A percentile compares a stretch with the other conserved stretches of the same genome.
phyloP scores from a whole-genome alignment of 1,140 invertebrate species.

The Glossosoma conforme region DNA sequence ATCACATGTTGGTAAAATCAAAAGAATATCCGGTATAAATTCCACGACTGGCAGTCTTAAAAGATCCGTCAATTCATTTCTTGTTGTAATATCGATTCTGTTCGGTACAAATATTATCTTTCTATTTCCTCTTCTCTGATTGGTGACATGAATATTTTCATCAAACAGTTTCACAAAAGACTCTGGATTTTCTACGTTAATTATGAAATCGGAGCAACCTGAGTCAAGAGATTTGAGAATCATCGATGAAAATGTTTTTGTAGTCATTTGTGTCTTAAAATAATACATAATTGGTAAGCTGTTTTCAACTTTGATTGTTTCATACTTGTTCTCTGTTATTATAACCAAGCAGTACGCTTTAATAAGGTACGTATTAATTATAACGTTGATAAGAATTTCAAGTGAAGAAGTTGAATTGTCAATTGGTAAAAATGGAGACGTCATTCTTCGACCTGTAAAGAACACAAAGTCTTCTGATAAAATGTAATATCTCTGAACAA shows the following conservation, averaged over 20 bases:
- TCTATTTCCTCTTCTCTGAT: conserved; percentile 25
- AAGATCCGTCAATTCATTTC: conserved; percentile 14
- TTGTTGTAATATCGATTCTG: neutral
- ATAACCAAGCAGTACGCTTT: conserved; percentile 25
- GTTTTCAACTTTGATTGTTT: neutral
- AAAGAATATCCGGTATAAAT: conserved; percentile 22
- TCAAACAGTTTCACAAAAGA: conserved; percentile 19
- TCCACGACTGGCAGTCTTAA: conserved; percentile 5
- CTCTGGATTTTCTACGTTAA: conserved; percentile 7
- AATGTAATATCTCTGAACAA: too few relatives aligned
- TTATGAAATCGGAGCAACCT: conserved; percentile 29
- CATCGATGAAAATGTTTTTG: neutral
- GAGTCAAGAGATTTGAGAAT: conserved; percentile 20
- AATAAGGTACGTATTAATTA: conserved; percentile 20
- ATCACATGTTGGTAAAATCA: conserved; percentile 19
- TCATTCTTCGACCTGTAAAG: too few relatives aligned
- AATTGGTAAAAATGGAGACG: too few relatives aligned
- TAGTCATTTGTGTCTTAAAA: neutral
- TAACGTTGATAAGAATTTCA: conserved; percentile 13
- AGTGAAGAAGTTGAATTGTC: too few relatives aligned
- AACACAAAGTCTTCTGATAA: too few relatives aligned
- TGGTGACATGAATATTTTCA: conserved; percentile 28
- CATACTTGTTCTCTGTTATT: conserved; percentile 3
- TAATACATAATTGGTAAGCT: conserved; percentile 8
- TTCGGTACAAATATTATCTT: conserved; percentile 27